Percentiles rank a stretch among this genome's conserved stretches.
Evolutionary conservation across 2,888 invertebrate genomes (phyloP).

Genomic region (Eupelmus urozonus): DNA sequence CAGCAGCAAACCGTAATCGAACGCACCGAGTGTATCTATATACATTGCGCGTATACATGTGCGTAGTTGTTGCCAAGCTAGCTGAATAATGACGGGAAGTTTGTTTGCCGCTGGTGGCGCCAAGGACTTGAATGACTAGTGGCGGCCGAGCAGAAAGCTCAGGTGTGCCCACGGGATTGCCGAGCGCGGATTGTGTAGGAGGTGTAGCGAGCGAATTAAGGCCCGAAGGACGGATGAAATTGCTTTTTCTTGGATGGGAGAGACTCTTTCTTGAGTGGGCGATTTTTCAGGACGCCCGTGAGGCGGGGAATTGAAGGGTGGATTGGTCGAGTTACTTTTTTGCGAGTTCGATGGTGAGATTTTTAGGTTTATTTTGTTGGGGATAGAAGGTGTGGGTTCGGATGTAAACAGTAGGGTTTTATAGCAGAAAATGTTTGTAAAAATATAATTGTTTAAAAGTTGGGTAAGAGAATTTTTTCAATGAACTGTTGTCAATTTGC

Average conservation of each 20-base stretch:
- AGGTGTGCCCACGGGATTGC: background rate
- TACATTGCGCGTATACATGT: background rate
- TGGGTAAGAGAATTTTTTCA: no score
- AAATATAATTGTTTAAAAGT: no score
- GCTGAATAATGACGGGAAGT: slow-evolving; percentile 35
- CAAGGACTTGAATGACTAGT: background rate
- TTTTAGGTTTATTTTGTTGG: no score
- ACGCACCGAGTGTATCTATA: background rate
- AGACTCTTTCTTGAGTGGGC: background rate
- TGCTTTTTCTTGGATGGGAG: background rate
- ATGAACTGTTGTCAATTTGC: no score
- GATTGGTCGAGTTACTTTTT: no score
- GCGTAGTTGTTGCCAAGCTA: slow-evolving; percentile 4
- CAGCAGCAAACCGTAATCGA: slow-evolving; percentile 6
- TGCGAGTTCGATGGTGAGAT: no score
- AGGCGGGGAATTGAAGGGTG: no score
- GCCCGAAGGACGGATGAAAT: background rate
- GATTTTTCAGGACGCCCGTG: no score
- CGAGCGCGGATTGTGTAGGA: background rate
- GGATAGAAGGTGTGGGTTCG: no score
- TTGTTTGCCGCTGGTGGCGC: slow-evolving; percentile 6
- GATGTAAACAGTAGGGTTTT: no score
- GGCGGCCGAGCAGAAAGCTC: background rate
- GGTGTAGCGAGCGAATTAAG: background rate
- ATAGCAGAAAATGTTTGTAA: no score